Evolutionary conservation across 2,113 vertebrate genomes (phyloP).

Genomic region (Progne subis): DNA sequence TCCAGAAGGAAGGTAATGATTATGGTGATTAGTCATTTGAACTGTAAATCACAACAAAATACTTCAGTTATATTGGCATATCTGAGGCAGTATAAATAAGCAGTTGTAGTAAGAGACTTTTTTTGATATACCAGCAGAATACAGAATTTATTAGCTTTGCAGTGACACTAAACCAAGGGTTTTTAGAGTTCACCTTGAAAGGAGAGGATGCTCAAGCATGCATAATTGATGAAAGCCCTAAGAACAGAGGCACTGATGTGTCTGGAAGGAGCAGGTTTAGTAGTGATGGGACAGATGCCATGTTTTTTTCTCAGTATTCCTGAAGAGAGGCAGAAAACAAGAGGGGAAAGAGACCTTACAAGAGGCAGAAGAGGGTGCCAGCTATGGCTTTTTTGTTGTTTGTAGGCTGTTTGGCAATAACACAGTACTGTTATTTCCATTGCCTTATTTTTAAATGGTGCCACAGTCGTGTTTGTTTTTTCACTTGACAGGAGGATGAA

Average conservation of each 20-base stretch:
- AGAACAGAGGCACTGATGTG: neutral
- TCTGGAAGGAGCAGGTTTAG: neutral
- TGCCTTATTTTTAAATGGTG: neutral
- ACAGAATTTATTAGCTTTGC: neutral
- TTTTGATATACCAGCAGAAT: neutral
- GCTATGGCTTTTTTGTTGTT: neutral
- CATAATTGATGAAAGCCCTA: neutral
- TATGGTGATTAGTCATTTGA: slow-evolving; percentile 10
- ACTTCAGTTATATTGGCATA: neutral
- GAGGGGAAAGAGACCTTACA: neutral
- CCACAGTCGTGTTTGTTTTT: neutral
- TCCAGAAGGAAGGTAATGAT: neutral
- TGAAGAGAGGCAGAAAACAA: neutral
- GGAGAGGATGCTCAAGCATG: neutral
- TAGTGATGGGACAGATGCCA: neutral
- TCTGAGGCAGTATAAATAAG: neutral
- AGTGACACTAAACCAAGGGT: neutral
- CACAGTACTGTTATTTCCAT: neutral
- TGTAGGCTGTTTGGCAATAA: neutral
- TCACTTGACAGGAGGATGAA: neutral
- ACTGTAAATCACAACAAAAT: slow-evolving; percentile 12
- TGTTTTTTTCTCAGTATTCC: neutral
- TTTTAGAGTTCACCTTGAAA: neutral
- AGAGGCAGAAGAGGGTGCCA: neutral
- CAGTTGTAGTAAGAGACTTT: neutral